These are phyloP conservation scores for Venustoraphidia nigricollis DNA, from an alignment of 2,888 invertebrate genomes.

Conservation along the genomic window DNA sequence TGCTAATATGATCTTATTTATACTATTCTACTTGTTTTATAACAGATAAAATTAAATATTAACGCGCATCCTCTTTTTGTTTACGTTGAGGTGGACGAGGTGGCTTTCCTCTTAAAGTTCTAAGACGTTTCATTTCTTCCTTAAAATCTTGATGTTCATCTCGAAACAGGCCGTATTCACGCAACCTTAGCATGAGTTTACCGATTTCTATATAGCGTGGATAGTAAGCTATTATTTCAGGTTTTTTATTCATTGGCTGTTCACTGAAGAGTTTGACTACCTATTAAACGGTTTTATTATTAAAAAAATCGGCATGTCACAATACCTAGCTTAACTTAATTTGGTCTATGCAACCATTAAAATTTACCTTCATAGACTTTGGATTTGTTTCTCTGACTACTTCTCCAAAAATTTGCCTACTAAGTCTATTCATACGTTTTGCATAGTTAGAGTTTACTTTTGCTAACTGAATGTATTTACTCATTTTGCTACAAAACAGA, in stretches of 20 bases:
- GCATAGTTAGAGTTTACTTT: conserved; percentile 66
- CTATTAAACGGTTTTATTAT: conserved; percentile 9
- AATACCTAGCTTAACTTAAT: not conserved
- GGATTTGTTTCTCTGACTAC: conserved; percentile 58
- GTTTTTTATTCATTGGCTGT: conserved; percentile 56
- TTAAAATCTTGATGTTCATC: conserved; percentile 84
- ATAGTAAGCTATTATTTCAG: conserved; percentile 67
- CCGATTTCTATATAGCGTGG: conserved; percentile 70
- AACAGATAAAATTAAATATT: conserved; percentile 12
- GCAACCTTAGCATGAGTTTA: conserved; percentile 50
- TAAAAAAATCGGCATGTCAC: not conserved
- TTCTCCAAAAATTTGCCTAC: conserved; percentile 80
- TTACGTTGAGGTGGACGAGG: conserved; percentile 27
- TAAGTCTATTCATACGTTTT: conserved; percentile 67
- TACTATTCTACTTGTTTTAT: conserved; percentile 10
- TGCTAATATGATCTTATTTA: conserved; percentile 2
- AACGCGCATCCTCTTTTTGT: not conserved
- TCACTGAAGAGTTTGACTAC: conserved; percentile 63
- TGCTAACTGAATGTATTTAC: conserved; percentile 52
- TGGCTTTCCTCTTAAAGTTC: conserved; percentile 62
- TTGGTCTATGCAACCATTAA: conserved; percentile 6
- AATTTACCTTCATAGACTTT: conserved; percentile 51
- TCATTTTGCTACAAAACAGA: conserved; percentile 33
- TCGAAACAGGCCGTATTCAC: conserved; percentile 65
- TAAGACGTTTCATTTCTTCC: conserved; percentile 68